These are phyloP conservation scores for Alexandromys oeconomus DNA, from an alignment of 2,797 vertebrate genomes.

Conservation along the genomic window DNA sequence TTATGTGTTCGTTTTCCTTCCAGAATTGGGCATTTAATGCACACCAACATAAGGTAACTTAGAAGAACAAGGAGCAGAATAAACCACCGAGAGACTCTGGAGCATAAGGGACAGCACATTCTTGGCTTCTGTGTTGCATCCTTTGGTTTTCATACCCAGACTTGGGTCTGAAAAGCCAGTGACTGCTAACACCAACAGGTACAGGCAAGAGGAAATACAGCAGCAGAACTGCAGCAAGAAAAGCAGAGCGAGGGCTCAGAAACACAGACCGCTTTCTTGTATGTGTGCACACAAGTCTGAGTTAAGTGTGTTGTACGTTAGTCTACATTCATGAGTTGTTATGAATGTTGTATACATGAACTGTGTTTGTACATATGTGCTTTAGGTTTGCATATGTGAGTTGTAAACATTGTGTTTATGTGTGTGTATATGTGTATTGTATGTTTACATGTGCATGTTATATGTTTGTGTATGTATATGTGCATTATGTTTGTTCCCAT, in stretches of 20 bases:
- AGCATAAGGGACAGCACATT: neutral
- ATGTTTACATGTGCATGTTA: neutral
- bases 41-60: neutral
- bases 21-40: neutral
- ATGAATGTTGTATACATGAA: too few species aligned
- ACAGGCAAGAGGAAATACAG: neutral
- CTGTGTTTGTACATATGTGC: neutral
- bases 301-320: neutral
- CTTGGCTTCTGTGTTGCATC: too few species aligned
- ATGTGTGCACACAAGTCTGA: neutral
- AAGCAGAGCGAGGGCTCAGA: neutral
- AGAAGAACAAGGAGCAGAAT: neutral
- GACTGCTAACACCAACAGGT: neutral
- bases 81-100: neutral
- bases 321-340: neutral
- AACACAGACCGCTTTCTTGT: neutral
- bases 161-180: neutral
- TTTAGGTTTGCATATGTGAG: neutral
- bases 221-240: neutral
- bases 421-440: neutral
- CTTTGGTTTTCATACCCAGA: neutral
- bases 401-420: neutral
- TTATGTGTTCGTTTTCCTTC: neutral
- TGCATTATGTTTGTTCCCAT: neutral
- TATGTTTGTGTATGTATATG: neutral